Percentiles rank a stretch among this genome's conserved stretches.
phyloP scores from a whole-genome alignment of 2,888 invertebrate genomes.

The Eulithis prunata region DNA sequence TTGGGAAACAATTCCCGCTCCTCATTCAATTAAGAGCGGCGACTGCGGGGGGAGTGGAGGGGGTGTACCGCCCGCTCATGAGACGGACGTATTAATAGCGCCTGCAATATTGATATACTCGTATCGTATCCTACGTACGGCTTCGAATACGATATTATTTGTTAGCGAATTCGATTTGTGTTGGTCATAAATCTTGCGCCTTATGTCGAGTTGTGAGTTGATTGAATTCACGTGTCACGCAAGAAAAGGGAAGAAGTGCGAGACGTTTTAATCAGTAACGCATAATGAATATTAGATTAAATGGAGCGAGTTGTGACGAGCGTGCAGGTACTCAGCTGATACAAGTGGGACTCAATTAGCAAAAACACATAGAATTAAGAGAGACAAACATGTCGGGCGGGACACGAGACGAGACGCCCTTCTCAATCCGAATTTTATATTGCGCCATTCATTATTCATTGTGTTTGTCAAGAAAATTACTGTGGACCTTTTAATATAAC shows the following conservation, averaged over 20 bases:
- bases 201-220: constrained; percentile 80
- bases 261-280: constrained; percentile 64
- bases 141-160: constrained; percentile 83
- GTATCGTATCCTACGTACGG: constrained; percentile 80
- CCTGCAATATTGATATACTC: constrained; percentile 85
- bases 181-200: constrained; percentile 85
- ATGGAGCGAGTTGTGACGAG: constrained; percentile 47
- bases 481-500: constrained; percentile 84
- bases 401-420: constrained; percentile 72
- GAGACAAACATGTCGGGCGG: constrained; percentile 77
- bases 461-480: constrained; percentile 82
- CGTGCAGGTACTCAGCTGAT: constrained; percentile 60
- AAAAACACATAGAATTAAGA: constrained; percentile 82
- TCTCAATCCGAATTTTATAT: constrained; percentile 83
- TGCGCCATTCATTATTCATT: constrained; percentile 79
- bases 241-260: constrained; percentile 49
- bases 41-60: constrained; percentile 63
- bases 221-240: constrained; percentile 74
- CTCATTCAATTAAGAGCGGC: constrained; percentile 85
- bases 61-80: constrained; percentile 74
- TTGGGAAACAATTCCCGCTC: constrained; percentile 85
- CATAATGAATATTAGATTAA: constrained; percentile 70
- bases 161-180: constrained; percentile 84
- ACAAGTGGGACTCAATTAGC: constrained; percentile 79
- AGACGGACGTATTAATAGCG: constrained; percentile 85